phyloP scores from a whole-genome alignment of 64 coral and sea anemone genomes.

The Dendronephthya gigantea region DNA sequence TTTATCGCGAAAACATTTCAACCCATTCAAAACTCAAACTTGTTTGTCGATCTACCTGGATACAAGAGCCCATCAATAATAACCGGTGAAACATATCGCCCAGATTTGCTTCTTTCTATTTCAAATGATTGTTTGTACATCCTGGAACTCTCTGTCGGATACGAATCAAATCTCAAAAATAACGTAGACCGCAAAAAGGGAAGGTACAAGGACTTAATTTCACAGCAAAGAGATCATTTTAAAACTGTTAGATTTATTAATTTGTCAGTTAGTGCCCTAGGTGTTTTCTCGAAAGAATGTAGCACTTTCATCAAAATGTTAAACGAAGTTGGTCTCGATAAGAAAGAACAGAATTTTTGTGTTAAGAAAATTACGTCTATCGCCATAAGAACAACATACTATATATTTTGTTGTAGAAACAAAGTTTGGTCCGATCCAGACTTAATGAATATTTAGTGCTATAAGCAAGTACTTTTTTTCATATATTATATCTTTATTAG shows the following conservation, averaged over 20 bases:
- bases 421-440: background rate
- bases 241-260: conserved; percentile 31
- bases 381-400: background rate
- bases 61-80: conserved; percentile 34
- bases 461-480: too few relatives aligned
- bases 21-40: background rate
- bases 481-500: too few relatives aligned
- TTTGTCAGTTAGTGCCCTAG: background rate
- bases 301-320: background rate
- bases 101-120: conserved; percentile 28
- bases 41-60: conserved; percentile 30
- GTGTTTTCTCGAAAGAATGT: background rate
- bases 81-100: conserved; percentile 36
- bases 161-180: conserved; percentile 33
- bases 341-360: background rate
- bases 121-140: conserved; percentile 8
- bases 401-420: background rate
- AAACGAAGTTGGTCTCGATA: background rate
- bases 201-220: conserved; percentile 18
- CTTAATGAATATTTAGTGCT: background rate
- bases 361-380: background rate
- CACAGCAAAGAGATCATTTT: background rate
- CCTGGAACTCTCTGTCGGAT: conserved; percentile 36
- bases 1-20: background rate
- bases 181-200: conserved; percentile 20